Conservation (phyloP, 2,113 vertebrate species). For the Calonectris borealis region DNA sequence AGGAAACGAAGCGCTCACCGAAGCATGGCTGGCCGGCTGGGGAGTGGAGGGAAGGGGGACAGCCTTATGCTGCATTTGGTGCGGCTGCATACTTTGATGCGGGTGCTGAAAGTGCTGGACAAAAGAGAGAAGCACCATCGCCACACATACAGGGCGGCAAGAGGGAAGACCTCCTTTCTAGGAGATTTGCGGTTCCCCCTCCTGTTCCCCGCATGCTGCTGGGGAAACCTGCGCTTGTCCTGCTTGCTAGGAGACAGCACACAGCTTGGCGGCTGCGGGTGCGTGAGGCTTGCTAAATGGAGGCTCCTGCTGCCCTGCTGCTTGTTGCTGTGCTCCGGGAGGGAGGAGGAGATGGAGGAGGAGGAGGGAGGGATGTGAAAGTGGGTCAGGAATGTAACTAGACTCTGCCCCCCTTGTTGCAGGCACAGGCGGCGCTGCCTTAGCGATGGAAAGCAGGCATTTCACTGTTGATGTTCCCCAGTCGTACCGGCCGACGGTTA, state of each 20-base stretch:
- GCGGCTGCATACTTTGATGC: not conserved
- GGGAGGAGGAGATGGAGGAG: slow-evolving; percentile 53
- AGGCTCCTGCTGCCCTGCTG: slow-evolving; percentile 46
- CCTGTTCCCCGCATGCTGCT: not conserved
- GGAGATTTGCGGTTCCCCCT: not conserved
- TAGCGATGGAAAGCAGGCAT: slow-evolving; percentile 68
- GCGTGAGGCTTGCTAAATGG: slow-evolving; percentile 22
- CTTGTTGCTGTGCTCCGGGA: slow-evolving; percentile 10
- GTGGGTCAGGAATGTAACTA: slow-evolving; percentile 86
- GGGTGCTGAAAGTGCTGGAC: not conserved
- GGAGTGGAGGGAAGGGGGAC: not conserved
- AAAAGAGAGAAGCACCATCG: not conserved
- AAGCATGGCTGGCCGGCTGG: not conserved
- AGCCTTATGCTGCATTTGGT: not conserved
- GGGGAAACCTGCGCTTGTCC: not conserved
- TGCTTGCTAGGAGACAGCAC: slow-evolving; percentile 6
- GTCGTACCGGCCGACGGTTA: slow-evolving; percentile 66
- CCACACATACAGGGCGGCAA: not conserved
- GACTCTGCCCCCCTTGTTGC: slow-evolving; percentile 73
- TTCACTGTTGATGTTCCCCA: slow-evolving; percentile 69
- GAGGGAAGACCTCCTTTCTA: not conserved
- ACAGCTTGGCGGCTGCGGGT: slow-evolving; percentile 9
- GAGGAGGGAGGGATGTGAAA: slow-evolving; percentile 76
- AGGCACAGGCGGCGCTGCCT: slow-evolving; percentile 62
- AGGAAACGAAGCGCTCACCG: not conserved